These are phyloP conservation scores for Thecocarcelia acutangulata DNA, from an alignment of 2,888 invertebrate species.

Conservation along the genomic window DNA sequence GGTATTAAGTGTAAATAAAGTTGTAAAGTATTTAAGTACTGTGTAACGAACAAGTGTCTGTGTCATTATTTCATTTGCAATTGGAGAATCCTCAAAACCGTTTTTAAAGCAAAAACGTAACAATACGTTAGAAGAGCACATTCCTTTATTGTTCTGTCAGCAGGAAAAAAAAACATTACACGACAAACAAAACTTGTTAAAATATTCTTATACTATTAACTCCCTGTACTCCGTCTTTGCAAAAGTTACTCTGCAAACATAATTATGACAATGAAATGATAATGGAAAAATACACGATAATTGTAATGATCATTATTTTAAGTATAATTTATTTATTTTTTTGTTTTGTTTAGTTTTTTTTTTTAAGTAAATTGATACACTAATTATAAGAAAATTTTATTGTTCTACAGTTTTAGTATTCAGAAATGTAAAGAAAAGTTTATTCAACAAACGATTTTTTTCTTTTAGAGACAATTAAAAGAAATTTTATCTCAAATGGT, in stretches of 20 bases:
- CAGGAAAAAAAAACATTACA: not conserved
- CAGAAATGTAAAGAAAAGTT: slow-evolving; percentile 1
- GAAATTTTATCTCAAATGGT: slow-evolving; percentile 1
- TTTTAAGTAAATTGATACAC: slow-evolving; percentile 62
- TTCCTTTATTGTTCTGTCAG: not conserved
- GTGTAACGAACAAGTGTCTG: too few species aligned
- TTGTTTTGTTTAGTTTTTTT: slow-evolving; percentile 45
- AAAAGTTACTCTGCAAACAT: slow-evolving; percentile 35
- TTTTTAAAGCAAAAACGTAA: too few species aligned
- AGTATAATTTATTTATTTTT: too few species aligned
- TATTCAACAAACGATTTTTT: slow-evolving; percentile 3
- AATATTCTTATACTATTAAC: slow-evolving; percentile 52
- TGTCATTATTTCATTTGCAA: too few species aligned
- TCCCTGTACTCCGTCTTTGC: not conserved
- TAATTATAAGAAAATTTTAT: slow-evolving; percentile 56
- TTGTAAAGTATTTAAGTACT: too few species aligned
- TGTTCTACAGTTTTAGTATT: slow-evolving; percentile 8
- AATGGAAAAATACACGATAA: slow-evolving; percentile 23
- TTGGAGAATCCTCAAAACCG: too few species aligned
- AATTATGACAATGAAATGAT: slow-evolving; percentile 44
- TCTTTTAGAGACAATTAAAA: not conserved
- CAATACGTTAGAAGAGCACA: too few species aligned
- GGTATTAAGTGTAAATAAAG: too few species aligned
- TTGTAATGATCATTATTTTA: slow-evolving; percentile 38
- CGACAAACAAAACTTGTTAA: not conserved